These are phyloP conservation scores for Hanleya hanleyi DNA, from an alignment of 2,888 invertebrate species.

Conservation along the genomic window DNA sequence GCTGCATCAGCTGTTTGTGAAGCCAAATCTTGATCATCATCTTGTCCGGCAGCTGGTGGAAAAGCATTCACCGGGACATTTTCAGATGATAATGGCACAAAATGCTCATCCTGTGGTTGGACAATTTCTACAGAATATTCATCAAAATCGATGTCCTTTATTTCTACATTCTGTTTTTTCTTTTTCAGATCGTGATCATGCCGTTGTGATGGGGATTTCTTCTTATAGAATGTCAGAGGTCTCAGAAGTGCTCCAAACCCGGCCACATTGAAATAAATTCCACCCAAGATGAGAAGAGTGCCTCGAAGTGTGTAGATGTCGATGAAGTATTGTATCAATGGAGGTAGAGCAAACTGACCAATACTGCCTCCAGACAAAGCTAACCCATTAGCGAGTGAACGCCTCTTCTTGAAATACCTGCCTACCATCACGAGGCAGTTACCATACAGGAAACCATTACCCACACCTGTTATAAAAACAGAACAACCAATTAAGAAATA, in stretches of 20 bases:
- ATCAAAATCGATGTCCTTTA: no score
- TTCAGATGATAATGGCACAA: no score
- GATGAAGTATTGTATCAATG: constrained; percentile 54
- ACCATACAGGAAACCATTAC: constrained; percentile 61
- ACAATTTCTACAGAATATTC: no score
- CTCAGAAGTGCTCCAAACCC: constrained; percentile 53
- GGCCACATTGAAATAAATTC: constrained; percentile 51
- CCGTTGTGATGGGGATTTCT: no score
- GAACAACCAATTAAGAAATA: not conserved
- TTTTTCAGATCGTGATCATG: no score
- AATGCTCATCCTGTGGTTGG: no score
- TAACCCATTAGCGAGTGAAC: constrained; percentile 59
- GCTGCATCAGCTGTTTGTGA: no score
- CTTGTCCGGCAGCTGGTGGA: no score
- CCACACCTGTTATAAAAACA: constrained; percentile 48
- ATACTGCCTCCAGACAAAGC: constrained; percentile 60
- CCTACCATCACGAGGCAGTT: constrained; percentile 61
- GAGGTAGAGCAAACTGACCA: constrained; percentile 63
- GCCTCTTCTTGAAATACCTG: constrained; percentile 54
- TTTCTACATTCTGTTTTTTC: no score
- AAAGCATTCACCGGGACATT: no score
- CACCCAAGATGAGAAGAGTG: constrained; percentile 46
- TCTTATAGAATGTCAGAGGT: constrained; percentile 46
- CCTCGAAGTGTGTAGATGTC: constrained; percentile 47
- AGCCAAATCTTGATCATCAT: no score